Base-by-base conservation (phyloP, 2,888 invertebrate species). In the Coleophora flavipennella region DNA sequence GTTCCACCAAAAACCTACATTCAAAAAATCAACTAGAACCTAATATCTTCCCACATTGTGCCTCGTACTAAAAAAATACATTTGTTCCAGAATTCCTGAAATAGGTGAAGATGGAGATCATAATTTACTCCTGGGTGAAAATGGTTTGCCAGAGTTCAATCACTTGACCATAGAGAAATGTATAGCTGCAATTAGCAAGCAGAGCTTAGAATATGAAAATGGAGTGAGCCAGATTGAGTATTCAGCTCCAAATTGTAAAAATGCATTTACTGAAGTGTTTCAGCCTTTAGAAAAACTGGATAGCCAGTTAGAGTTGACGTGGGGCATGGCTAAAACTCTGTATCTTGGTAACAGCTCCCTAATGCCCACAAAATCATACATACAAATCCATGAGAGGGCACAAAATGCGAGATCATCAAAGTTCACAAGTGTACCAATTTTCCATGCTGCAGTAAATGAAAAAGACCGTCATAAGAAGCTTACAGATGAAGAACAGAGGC, bases 291-390 rank as follows among this genome's bases (percentile, higher is more conserved):
- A 97, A 63, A 87, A 88, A 52, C 67, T 91, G 1, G 89, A 90
- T 27, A 86, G 88, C 1, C 91, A 92, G 8, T 71, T 97, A 35
- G 93, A 94, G 61, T 88, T 91, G 36, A 94, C 94, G 3, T 96
- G 95, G 94, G 94, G 94, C 8, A 87, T 95, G 53, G 91, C 95
- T 0, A 96, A 95, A 71, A 90, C 93, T 3, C 70, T 97, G 9
- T 95, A 93, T 62, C 77, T 93, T 36, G 92, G 93, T 4, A 92
- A 93, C 59, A 91, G 91, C 56, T 89, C 90, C 1, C 64, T 92
- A 9, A 93, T 95, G 89, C 93, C 94, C 0, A 90, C 91, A 3
- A 91, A 91, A 54, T 89, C 88, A 35, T 95, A 94, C 57, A 74
- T 92, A 53, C 89, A 91, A 56, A 91, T 96, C 48, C 93, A 95